phyloP scores from a whole-genome alignment of 2,888 invertebrate genomes.

The Axea sp. region DNA sequence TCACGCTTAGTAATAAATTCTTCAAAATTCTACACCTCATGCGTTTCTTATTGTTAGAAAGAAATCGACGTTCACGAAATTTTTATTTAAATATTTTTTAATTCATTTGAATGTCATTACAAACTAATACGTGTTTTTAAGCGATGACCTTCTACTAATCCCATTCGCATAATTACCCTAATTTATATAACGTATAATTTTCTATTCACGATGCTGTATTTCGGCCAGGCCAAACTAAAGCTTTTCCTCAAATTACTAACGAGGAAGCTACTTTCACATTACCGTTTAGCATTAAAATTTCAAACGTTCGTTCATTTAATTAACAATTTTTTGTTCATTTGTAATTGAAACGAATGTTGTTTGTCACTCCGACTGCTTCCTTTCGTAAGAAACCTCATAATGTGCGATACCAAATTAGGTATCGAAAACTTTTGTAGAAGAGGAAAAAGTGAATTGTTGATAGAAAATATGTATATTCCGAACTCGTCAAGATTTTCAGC shows the following conservation, averaged over 20 bases:
- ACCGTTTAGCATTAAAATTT: slow-evolving; percentile 33
- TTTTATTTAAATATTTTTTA: too few species aligned
- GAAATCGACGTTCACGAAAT: too few species aligned
- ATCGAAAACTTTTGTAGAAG: slow-evolving; percentile 7
- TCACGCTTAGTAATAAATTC: too few species aligned
- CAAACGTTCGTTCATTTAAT: slow-evolving; percentile 27
- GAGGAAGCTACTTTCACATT: slow-evolving; percentile 57
- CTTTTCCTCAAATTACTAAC: slow-evolving; percentile 51
- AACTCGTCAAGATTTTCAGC: slow-evolving; percentile 37
- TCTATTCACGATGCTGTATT: slow-evolving; percentile 22
- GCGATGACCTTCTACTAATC: neutral
- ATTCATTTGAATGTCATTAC: too few species aligned
- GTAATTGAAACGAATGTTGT: slow-evolving; percentile 18
- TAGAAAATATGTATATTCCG: slow-evolving; percentile 27
- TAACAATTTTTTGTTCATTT: slow-evolving; percentile 32
- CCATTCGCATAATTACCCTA: slow-evolving; percentile 28
- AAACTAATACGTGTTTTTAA: neutral
- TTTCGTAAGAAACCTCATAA: neutral
- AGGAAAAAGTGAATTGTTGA: too few species aligned
- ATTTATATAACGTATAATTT: slow-evolving; percentile 41
- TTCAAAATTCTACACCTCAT: too few species aligned
- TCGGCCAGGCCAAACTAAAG: slow-evolving; percentile 18
- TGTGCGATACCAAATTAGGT: slow-evolving; percentile 13
- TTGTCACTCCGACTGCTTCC: slow-evolving; percentile 4
- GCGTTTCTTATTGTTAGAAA: too few species aligned